These are phyloP conservation scores for Nesidiocoris tenuis DNA, from an alignment of 2,888 invertebrate genomes.

Conservation along the genomic window DNA sequence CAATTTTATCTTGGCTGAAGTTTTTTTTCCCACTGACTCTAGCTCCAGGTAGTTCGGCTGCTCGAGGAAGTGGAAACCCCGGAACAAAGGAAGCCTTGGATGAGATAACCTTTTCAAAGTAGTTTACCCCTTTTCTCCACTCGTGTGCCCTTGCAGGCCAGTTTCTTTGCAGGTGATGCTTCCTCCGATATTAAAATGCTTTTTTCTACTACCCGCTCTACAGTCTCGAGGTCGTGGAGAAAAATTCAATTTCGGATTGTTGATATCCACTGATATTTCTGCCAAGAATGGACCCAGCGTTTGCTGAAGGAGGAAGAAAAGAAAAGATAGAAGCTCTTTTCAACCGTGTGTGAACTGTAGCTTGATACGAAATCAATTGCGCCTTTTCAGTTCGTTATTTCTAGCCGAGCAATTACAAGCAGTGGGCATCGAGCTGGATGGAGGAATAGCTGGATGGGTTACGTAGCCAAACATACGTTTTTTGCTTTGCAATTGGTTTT, in stretches of 20 bases:
- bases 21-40: constrained; percentile 10
- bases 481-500: no score
- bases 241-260: background rate
- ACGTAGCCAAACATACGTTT: no score
- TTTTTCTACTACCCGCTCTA: background rate
- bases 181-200: constrained; percentile 16
- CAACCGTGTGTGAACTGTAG: background rate
- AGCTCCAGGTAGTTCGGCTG: constrained; percentile 29
- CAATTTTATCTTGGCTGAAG: constrained; percentile 21
- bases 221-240: background rate
- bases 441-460: no score
- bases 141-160: background rate
- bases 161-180: constrained; percentile 5
- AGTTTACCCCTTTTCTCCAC: constrained; percentile 24
- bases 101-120: constrained; percentile 39
- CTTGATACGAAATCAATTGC: background rate
- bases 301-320: background rate
- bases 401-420: no score
- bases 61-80: constrained; percentile 33
- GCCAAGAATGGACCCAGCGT: background rate
- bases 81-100: constrained; percentile 36
- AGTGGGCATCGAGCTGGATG: no score
- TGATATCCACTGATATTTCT: background rate
- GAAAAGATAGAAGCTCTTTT: background rate
- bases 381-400: no score